Percentiles rank a stretch among this genome's conserved stretches.
Conservation (phyloP, 2,797 vertebrate species). For the Steatocranus sp. region DNA sequence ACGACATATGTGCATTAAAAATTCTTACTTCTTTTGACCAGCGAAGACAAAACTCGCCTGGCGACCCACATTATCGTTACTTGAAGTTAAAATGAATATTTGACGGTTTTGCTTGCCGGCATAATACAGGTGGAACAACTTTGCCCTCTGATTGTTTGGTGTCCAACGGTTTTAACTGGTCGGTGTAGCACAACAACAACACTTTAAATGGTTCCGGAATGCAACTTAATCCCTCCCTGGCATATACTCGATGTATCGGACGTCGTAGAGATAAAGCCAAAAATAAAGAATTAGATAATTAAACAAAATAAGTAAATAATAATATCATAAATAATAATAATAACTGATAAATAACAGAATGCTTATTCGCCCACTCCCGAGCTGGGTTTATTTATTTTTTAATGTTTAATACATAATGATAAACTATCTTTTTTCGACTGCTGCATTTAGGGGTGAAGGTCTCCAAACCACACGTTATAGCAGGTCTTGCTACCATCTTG, state of each 20-base stretch:
- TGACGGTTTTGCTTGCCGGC: neutral
- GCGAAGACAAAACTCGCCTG: constrained; percentile 47
- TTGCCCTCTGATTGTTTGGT: constrained; percentile 1
- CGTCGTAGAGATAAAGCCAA: neutral
- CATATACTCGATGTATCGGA: neutral
- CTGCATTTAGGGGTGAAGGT: neutral
- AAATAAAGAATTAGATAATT: neutral
- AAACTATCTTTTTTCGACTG: neutral
- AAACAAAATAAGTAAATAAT: neutral
- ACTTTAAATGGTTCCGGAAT: constrained; percentile 14
- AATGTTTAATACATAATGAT: neutral
- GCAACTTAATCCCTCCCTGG: neutral
- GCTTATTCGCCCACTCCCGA: neutral
- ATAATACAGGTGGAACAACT: neutral
- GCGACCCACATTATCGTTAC: constrained; percentile 62
- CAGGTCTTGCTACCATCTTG: neutral
- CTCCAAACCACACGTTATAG: neutral
- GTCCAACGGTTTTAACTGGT: constrained; percentile 6
- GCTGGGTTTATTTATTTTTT: neutral
- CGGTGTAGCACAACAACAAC: neutral
- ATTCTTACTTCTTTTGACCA: constrained; percentile 54
- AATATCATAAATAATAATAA: neutral
- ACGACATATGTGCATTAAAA: neutral
- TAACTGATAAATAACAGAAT: neutral
- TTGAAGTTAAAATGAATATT: neutral